Percentiles rank a stretch among this genome's conserved stretches.
Evolutionary conservation across 2,888 invertebrate genomes (phyloP).

Genomic region (Pterobdella sp.): DNA sequence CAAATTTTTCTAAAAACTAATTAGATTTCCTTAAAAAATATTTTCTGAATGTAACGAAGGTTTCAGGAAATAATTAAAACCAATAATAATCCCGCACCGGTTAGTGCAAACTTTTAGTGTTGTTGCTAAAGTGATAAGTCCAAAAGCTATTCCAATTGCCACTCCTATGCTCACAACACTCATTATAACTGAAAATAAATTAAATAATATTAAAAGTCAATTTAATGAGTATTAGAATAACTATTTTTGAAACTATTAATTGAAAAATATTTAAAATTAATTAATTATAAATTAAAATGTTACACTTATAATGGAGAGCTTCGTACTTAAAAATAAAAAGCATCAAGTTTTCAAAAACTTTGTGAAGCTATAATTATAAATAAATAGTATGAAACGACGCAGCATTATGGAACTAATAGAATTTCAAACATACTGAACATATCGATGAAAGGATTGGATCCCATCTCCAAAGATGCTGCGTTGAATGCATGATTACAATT

Average conservation of each 20-base stretch:
- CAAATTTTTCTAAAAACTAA: too few relatives aligned
- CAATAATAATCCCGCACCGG: neutral
- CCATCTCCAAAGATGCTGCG: conserved; percentile 7
- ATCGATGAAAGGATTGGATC: neutral
- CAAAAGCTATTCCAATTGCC: conserved; percentile 36
- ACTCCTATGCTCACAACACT: conserved; percentile 36
- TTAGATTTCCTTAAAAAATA: neutral
- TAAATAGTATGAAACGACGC: too few relatives aligned
- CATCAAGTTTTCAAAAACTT: too few relatives aligned
- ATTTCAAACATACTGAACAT: neutral
- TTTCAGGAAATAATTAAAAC: neutral
- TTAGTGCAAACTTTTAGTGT: conserved; percentile 26
- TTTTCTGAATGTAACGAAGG: neutral
- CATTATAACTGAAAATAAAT: conserved; percentile 32
- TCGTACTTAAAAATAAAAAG: too few relatives aligned
- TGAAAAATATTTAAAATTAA: neutral
- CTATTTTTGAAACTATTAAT: neutral
- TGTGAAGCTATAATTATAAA: neutral
- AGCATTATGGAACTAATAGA: too few relatives aligned
- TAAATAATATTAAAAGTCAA: conserved; percentile 2
- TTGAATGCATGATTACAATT: too few relatives aligned
- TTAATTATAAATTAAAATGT: too few relatives aligned
- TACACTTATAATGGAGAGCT: too few relatives aligned
- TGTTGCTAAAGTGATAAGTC: conserved; percentile 35
- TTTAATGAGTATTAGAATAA: neutral